Evolutionary conservation across 2,113 vertebrate genomes (phyloP).

Genomic region (Balaenoptera acutorostrata): DNA sequence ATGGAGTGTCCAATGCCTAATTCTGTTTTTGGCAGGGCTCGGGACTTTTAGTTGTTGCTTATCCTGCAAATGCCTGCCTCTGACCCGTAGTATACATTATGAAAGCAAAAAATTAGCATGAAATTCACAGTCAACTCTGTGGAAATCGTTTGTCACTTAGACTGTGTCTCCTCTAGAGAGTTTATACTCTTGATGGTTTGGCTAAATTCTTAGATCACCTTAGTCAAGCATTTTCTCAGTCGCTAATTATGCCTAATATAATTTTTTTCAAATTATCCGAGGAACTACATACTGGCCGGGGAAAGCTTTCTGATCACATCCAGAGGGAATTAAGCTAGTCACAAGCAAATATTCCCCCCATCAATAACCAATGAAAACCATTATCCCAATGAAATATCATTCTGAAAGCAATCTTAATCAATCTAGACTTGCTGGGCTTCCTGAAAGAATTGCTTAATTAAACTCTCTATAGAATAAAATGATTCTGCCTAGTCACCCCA

Average conservation of each 20-base stretch:
- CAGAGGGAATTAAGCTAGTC: conserved; percentile 49
- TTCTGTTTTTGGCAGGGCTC: background rate
- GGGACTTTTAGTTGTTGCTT: background rate
- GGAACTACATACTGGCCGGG: background rate
- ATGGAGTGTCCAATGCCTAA: no score
- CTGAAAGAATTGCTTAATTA: conserved; percentile 61
- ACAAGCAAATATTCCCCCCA: conserved; percentile 43
- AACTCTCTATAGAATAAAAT: conserved; percentile 14
- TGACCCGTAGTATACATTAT: background rate
- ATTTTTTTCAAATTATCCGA: background rate
- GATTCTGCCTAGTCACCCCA: background rate
- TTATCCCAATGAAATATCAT: conserved; percentile 69
- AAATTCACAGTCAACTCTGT: background rate
- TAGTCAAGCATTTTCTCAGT: background rate
- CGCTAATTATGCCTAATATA: background rate
- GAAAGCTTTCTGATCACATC: conserved; percentile 16
- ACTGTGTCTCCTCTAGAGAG: background rate
- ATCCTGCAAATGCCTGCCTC: background rate
- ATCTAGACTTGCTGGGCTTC: conserved; percentile 44
- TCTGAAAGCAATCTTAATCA: conserved; percentile 68
- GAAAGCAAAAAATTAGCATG: background rate
- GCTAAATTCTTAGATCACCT: background rate
- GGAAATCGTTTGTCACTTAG: background rate
- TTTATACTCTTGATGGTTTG: background rate
- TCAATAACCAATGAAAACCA: conserved; percentile 65